These are phyloP conservation scores for Caligus rogercresseyi DNA, from an alignment of 1,140 invertebrate species.

Conservation along the genomic window DNA sequence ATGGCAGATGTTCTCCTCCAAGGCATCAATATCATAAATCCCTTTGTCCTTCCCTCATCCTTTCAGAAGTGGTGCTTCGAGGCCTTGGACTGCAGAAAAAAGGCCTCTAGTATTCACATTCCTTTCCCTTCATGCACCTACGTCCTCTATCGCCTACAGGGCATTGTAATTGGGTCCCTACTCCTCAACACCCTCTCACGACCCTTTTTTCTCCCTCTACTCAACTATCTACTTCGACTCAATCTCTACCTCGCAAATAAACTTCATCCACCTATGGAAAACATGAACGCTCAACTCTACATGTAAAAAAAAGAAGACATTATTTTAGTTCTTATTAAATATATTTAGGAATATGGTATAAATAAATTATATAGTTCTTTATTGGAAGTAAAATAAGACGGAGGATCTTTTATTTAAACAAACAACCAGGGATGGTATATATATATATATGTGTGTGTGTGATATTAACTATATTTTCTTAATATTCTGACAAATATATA, in stretches of 20 bases:
- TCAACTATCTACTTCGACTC: neutral
- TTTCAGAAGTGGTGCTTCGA: neutral
- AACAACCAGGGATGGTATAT: too few relatives aligned
- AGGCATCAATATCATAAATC: conserved; percentile 8
- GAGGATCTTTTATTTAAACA: too few relatives aligned
- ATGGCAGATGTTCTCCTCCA: neutral
- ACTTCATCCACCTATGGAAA: neutral
- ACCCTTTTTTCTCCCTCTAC: neutral
- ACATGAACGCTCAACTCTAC: neutral
- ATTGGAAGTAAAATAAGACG: too few relatives aligned
- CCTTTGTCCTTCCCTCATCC: neutral
- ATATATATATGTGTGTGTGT: too few relatives aligned
- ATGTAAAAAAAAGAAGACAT: neutral
- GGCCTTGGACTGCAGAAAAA: neutral
- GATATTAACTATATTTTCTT: too few relatives aligned
- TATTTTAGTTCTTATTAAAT: neutral
- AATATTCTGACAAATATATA: too few relatives aligned
- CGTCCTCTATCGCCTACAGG: neutral
- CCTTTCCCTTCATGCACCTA: neutral
- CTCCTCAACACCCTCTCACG: neutral
- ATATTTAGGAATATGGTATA: neutral
- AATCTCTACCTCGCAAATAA: neutral
- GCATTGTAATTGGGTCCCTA: neutral
- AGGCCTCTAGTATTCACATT: neutral
- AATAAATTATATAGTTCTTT: too few relatives aligned